phyloP scores from a whole-genome alignment of 2,113 vertebrate species.

The Spea bombifrons region DNA sequence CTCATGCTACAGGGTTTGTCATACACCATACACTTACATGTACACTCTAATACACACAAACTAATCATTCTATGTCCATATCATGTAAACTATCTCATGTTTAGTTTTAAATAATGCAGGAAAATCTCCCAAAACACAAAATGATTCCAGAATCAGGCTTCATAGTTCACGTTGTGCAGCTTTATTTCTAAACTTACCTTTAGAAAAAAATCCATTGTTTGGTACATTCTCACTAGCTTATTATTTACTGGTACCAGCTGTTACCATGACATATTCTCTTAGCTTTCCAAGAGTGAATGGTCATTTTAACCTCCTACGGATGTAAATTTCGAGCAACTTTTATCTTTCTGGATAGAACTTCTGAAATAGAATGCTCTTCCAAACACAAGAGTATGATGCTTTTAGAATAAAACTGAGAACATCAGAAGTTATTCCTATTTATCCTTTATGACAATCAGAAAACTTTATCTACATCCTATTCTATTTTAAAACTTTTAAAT shows the following conservation, averaged over 20 bases:
- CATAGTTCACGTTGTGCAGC: not conserved
- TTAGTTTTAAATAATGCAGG: not conserved
- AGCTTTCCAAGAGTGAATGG: not conserved
- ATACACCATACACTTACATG: no score
- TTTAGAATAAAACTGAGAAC: not conserved
- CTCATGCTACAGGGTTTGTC: no score
- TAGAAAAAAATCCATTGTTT: not conserved
- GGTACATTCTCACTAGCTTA: not conserved
- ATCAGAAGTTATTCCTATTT: not conserved
- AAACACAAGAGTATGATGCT: not conserved
- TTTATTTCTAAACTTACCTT: not conserved
- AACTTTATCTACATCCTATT: no score
- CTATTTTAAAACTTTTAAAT: not conserved
- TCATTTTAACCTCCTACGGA: not conserved
- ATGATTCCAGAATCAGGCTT: not conserved
- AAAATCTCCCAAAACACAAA: not conserved
- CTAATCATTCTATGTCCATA: no score
- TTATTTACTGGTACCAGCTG: not conserved
- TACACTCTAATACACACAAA: no score
- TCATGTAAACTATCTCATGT: no score
- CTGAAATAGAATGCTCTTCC: not conserved
- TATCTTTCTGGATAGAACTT: not conserved
- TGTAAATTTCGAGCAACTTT: not conserved
- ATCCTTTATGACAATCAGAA: not conserved
- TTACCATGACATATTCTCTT: not conserved